Conservation (phyloP, 2,888 invertebrate genomes). For the Phyllotreta cruciferae region DNA sequence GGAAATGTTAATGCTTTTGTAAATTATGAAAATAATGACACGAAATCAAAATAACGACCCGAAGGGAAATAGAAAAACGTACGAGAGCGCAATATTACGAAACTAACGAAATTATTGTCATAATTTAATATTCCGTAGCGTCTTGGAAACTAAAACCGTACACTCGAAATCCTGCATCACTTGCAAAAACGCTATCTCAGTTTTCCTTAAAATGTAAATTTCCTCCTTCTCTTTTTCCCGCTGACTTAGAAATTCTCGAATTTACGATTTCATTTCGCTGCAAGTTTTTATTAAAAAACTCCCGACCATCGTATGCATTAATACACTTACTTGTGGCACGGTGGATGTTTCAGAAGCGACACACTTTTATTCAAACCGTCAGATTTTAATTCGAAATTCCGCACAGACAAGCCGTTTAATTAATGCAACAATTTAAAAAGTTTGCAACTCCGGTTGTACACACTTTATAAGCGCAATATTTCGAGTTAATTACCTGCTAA, state of each 20-base stretch:
- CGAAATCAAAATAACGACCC: too few relatives aligned
- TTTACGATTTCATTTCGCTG: conserved; percentile 37
- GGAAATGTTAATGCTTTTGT: too few relatives aligned
- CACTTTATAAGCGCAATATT: conserved; percentile 26
- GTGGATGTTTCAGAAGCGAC: conserved; percentile 13
- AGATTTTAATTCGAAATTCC: too few relatives aligned
- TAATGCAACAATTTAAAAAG: conserved; percentile 19
- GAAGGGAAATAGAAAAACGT: too few relatives aligned
- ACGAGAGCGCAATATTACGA: too few relatives aligned
- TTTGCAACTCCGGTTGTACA: conserved; percentile 14
- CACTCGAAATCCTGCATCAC: conserved; percentile 33
- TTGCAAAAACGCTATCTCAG: conserved; percentile 32
- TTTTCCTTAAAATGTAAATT: conserved; percentile 35
- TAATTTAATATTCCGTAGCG: conserved; percentile 23
- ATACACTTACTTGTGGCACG: conserved; percentile 10
- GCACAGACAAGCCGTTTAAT: not conserved
- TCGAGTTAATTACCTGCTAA: conserved; percentile 32
- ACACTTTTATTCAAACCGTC: too few relatives aligned
- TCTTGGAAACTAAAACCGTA: conserved; percentile 25
- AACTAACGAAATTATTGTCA: conserved; percentile 19
- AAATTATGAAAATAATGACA: too few relatives aligned
- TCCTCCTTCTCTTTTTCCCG: conserved; percentile 31
- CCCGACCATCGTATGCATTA: conserved; percentile 33
- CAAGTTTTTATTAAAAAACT: conserved; percentile 38
- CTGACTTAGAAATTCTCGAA: conserved; percentile 35